phyloP scores from a whole-genome alignment of 2,888 invertebrate species.

The Drosophila hawaiiensis region DNA sequence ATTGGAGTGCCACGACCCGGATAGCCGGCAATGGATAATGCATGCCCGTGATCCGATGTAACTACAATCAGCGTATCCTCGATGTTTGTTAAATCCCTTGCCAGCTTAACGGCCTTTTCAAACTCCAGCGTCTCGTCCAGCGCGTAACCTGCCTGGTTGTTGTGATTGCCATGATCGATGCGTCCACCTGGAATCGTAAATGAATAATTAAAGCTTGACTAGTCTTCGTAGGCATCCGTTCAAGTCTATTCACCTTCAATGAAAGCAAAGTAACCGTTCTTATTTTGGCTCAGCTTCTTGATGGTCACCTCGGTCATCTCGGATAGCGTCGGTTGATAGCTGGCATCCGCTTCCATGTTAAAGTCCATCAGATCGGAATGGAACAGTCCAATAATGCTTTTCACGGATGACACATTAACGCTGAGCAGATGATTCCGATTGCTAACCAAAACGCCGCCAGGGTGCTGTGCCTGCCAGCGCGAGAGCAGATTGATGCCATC shows the following conservation, averaged over 20 bases:
- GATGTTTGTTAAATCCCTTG: constrained; percentile 87
- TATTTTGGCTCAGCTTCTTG: constrained; percentile 86
- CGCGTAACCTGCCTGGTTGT: constrained; percentile 88
- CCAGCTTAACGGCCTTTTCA: constrained; percentile 88
- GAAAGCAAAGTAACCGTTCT: constrained; percentile 87
- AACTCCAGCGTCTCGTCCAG: constrained; percentile 92
- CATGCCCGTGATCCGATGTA: constrained; percentile 92
- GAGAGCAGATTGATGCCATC: constrained; percentile 89
- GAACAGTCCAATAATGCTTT: constrained; percentile 87
- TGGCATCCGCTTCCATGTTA: constrained; percentile 85
- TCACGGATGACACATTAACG: constrained; percentile 84
- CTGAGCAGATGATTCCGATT: constrained; percentile 87
- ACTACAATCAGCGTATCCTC: constrained; percentile 93
- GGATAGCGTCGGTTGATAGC: constrained; percentile 87
- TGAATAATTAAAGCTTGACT: not conserved
- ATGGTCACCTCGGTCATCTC: constrained; percentile 90
- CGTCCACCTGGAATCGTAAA: constrained; percentile 86
- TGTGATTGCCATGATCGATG: constrained; percentile 92
- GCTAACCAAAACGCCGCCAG: constrained; percentile 87
- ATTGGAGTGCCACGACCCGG: constrained; percentile 87
- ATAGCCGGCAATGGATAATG: constrained; percentile 91
- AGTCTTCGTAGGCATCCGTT: not conserved
- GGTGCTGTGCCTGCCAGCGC: constrained; percentile 88
- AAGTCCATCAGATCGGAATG: constrained; percentile 86
- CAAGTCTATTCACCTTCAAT: constrained; percentile 84